These are phyloP conservation scores for Eupleurogrammus muticus DNA, from an alignment of 2,797 vertebrate species.

Conservation along the genomic window DNA sequence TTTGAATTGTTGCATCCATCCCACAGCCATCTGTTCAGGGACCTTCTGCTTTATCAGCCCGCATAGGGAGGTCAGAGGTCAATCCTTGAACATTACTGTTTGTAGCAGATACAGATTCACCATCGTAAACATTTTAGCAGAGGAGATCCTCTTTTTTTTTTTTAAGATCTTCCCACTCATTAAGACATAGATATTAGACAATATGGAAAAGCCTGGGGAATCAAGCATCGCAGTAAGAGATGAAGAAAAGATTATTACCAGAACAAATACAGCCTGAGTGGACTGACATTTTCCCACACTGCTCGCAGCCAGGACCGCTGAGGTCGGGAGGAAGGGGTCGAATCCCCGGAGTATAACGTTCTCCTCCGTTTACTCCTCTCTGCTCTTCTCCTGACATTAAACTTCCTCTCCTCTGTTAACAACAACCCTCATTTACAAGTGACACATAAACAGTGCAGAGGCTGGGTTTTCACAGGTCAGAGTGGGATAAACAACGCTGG, in stretches of 20 bases:
- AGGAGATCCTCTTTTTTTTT: neutral
- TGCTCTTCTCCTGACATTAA: conserved; percentile 49
- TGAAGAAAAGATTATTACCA: neutral
- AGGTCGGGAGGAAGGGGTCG: conserved; percentile 56
- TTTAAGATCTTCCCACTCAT: conserved; percentile 2
- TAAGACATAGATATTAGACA: conserved; percentile 4
- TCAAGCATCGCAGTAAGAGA: neutral
- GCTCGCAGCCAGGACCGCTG: conserved; percentile 19
- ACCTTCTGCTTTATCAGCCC: conserved; percentile 3
- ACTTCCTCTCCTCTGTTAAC: conserved; percentile 69
- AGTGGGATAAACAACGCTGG: conserved; percentile 30
- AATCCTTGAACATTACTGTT: neutral
- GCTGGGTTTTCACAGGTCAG: conserved; percentile 22
- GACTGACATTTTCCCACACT: conserved; percentile 74
- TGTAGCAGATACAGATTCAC: neutral
- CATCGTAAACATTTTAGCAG: conserved; percentile 14
- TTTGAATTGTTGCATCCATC: neutral
- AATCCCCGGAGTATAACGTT: conserved; percentile 54
- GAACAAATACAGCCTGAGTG: conserved; percentile 26
- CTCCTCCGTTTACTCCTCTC: conserved; percentile 49
- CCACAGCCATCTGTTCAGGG: neutral
- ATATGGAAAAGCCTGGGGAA: conserved; percentile 12
- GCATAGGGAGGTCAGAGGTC: conserved; percentile 23
- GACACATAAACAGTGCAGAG: conserved; percentile 55
- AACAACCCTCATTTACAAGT: conserved; percentile 30